A percentile compares a stretch with the other conserved stretches of the same genome.
Conservation (phyloP, 2,797 vertebrate genomes). For the Chiloscyllium punctatum region DNA sequence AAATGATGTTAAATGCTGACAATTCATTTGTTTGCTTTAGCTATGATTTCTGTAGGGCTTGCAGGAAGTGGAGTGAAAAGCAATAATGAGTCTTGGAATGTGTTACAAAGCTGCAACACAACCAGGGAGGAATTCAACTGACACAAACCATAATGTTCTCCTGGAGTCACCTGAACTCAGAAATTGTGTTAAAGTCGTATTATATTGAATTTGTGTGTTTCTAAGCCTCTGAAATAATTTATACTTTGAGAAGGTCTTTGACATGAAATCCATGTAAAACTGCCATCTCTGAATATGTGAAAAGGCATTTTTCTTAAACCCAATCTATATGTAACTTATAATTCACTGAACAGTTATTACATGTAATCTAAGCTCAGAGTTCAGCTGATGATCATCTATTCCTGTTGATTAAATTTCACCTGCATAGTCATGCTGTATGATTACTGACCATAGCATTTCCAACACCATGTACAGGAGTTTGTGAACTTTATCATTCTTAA, state of each 20-base stretch:
- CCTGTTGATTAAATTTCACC: neutral
- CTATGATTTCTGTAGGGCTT: neutral
- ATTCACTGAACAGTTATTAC: neutral
- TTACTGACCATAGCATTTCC: neutral
- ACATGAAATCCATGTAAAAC: neutral
- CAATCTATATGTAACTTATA: neutral
- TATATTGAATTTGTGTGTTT: neutral
- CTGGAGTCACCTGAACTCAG: neutral
- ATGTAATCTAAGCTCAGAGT: neutral
- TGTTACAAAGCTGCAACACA: conserved; percentile 9
- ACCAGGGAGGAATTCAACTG: neutral
- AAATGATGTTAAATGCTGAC: neutral
- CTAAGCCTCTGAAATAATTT: neutral
- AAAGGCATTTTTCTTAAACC: neutral
- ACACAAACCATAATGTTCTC: neutral
- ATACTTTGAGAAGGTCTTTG: neutral
- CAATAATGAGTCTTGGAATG: neutral
- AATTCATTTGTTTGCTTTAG: neutral
- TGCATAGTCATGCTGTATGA: neutral
- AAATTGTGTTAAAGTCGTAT: neutral
- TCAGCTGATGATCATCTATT: neutral
- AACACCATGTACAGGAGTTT: neutral
- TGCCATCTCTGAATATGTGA: neutral
- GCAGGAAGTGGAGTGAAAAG: neutral
- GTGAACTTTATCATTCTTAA: neutral